Percentiles rank a stretch among this genome's conserved stretches.
Conservation (phyloP, 1,140 invertebrate genomes). For the Bombus affinis region DNA sequence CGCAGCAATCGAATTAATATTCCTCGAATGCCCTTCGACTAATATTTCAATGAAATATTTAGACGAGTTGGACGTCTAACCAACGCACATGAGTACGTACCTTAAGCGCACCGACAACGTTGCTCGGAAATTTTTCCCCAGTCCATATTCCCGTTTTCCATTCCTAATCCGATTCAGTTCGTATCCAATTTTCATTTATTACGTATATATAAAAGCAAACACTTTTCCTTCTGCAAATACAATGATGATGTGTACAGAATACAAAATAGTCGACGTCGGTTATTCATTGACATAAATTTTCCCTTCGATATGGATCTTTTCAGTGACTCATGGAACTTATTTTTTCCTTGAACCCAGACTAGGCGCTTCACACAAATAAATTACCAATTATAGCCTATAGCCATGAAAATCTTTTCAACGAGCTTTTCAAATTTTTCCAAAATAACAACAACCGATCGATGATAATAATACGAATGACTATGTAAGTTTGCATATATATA, state of each 20-base stretch:
- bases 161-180: not conserved
- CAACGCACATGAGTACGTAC: not conserved
- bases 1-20: not conserved
- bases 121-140: not conserved
- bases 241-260: no score
- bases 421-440: not conserved
- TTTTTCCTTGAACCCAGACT: not conserved
- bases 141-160: not conserved
- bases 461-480: no score
- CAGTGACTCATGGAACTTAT: not conserved
- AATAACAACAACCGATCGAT: no score
- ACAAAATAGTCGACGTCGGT: not conserved
- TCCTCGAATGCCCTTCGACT: not conserved
- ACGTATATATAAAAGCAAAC: not conserved
- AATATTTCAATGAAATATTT: not conserved
- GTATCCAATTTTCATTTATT: not conserved
- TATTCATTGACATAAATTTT: rapidly evolving
- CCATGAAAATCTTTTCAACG: rapidly evolving
- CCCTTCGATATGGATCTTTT: not conserved
- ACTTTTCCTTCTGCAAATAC: not conserved
- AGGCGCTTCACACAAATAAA: not conserved
- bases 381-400: not conserved
- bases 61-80: not conserved
- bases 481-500: not conserved
- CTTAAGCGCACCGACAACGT: not conserved